Evolutionary conservation across 2,888 invertebrate species (phyloP).

Genomic region (Branchellion lobata): DNA sequence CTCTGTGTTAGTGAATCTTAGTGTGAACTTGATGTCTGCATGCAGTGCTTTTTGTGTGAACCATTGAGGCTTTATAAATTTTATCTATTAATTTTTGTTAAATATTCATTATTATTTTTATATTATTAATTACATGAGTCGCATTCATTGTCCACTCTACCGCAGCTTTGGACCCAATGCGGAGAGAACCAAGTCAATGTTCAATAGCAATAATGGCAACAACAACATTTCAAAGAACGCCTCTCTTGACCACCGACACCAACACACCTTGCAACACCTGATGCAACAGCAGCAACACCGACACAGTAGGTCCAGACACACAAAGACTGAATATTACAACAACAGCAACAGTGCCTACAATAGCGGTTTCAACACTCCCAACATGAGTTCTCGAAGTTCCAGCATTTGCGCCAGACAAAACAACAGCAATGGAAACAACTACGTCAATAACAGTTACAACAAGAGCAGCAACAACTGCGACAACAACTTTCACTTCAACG

Average conservation of each 20-base stretch:
- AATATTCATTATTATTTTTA: background rate
- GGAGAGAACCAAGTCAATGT: background rate
- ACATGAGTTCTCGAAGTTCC: background rate
- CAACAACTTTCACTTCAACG: background rate
- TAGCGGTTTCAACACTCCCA: background rate
- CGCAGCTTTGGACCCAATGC: too few relatives aligned
- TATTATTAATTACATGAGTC: too few relatives aligned
- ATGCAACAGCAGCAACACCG: background rate
- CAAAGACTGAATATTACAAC: background rate
- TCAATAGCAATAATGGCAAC: background rate
- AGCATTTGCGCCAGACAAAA: conserved; percentile 1
- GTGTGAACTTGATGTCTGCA: background rate
- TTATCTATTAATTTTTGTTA: background rate
- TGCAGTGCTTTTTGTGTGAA: too few relatives aligned
- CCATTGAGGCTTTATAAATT: too few relatives aligned
- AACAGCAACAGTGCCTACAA: background rate
- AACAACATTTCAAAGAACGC: background rate
- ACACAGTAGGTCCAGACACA: too few relatives aligned
- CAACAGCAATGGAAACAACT: background rate
- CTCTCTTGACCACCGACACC: conserved; percentile 9
- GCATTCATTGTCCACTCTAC: too few relatives aligned
- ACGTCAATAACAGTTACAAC: background rate
- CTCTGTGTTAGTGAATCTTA: conserved; percentile 37
- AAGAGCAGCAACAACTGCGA: too few relatives aligned
- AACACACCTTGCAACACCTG: background rate